These are phyloP conservation scores for Bos javanicus DNA, from an alignment of 2,113 vertebrate species.

Conservation along the genomic window DNA sequence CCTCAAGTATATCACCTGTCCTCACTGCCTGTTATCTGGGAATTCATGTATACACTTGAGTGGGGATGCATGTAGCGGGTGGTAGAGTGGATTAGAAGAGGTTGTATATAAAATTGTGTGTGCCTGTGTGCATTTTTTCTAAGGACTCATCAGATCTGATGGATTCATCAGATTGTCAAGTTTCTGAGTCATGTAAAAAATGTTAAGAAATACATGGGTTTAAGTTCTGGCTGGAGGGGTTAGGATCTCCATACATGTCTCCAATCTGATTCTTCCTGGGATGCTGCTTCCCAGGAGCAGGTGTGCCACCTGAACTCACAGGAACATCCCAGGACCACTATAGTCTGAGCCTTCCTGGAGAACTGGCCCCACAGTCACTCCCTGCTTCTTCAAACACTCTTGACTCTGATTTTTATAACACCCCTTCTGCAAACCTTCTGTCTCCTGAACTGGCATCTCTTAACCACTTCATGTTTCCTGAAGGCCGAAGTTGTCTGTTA, in stretches of 20 bases:
- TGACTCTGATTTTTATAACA: not conserved
- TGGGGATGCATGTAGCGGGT: not conserved
- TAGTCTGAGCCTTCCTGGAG: not conserved
- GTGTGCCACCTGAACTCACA: not conserved
- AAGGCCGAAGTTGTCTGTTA: not conserved
- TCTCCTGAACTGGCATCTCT: not conserved
- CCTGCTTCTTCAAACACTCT: not conserved
- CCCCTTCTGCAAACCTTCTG: not conserved
- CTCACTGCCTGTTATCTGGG: not conserved
- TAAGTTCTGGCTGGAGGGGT: not conserved
- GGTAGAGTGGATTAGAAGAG: not conserved
- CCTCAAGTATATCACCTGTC: not conserved
- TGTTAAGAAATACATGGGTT: not conserved
- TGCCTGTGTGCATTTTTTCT: not conserved
- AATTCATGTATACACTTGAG: not conserved
- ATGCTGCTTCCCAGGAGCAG: not conserved
- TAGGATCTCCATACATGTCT: not conserved
- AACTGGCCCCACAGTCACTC: not conserved
- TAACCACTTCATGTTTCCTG: not conserved
- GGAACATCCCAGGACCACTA: not conserved
- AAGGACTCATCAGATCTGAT: not conserved
- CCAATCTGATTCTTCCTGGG: not conserved
- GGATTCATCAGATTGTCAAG: not conserved
- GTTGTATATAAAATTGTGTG: not conserved
- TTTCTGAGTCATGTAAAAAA: not conserved